Evolutionary conservation across 1,140 invertebrate species (phyloP), one percentile per base, ranked within the genome.

Genomic region (Drosophila seguyi): DNA sequence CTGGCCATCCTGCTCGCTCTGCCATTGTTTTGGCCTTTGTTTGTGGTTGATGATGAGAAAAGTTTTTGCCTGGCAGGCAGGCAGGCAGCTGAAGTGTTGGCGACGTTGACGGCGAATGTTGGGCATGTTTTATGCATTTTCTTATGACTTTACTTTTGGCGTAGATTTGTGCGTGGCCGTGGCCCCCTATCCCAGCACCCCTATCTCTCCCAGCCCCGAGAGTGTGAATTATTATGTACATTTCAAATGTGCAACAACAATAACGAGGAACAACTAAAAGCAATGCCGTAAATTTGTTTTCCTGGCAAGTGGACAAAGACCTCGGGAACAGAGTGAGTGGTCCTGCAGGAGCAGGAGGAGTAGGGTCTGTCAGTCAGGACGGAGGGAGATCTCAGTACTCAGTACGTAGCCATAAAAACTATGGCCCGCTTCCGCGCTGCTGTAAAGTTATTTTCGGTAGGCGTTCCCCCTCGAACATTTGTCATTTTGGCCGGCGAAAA

Each of bases 1-100:
- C 11, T 42, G 56, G 52, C 41, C 29, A 14, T 57, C 48, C 50
- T 38, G 31, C 57, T 41, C 50, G 50, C 41, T 63, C 58, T 76
- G 11, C 58, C 66, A 90, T 90, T 90, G 85, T 90, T 87, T 90
- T 90, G 85, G 69, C 81, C 65, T 85, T 90, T 90, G 85, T 90
- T 90, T 90, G 85, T 81, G 85, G 85, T 90, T 90, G 85, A 90
- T 90, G 85, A 90, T 90, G 85, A 90, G 85, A 90, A 90, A 90
- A 90, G 75, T 90, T 90, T 90, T 88, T 90, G 85, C 85, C 85
- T 85, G 83, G 69, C 83, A 82, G 84, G 66, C 66, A 63, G 25
- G 44, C 42, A 44, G 85, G 77, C 81, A 85, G 84, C 77, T 87
- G 84, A 87, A 87, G 84, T 87, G 85, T 78, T 90, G 73, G 84